Evolutionary conservation across 2,797 vertebrate species (phyloP).

Genomic region (Sebastes diaconus): DNA sequence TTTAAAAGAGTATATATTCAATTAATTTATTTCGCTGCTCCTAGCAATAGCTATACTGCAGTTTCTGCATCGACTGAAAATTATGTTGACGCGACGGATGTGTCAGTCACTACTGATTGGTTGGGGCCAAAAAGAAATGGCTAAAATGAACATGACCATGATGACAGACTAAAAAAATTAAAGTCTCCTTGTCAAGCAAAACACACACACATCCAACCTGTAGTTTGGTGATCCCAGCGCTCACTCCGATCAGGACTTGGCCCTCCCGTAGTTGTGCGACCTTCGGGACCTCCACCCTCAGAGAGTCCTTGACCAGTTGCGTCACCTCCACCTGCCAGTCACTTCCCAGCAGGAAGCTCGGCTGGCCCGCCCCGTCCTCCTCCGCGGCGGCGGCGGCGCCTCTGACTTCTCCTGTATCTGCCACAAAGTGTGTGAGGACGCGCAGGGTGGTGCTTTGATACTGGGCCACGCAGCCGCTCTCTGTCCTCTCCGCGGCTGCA

Average conservation of each 20-base stretch:
- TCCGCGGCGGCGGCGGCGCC: neutral
- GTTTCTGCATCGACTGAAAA: neutral
- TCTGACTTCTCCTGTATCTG: conserved; percentile 76
- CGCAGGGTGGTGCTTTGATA: conserved; percentile 89
- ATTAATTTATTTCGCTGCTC: neutral
- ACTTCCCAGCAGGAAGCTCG: conserved; percentile 85
- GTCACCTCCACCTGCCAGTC: conserved; percentile 96
- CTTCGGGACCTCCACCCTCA: conserved; percentile 86
- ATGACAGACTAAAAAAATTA: neutral
- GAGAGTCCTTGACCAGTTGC: conserved; percentile 87
- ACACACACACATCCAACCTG: conserved; percentile 81
- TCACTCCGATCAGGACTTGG: conserved; percentile 85
- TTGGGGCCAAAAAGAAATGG: neutral
- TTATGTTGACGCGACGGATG: neutral
- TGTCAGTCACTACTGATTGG: neutral
- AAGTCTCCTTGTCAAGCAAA: neutral
- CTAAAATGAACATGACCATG: neutral
- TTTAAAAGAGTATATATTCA: neutral
- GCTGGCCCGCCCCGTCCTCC: conserved; percentile 81
- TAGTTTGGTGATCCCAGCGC: conserved; percentile 88
- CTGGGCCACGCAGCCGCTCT: conserved; percentile 86
- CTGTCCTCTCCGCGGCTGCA: conserved; percentile 79
- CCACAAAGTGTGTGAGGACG: conserved; percentile 91
- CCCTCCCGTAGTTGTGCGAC: conserved; percentile 86
- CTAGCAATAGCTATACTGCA: neutral